These are phyloP conservation scores for Hepsetus odoe DNA, from an alignment of 2,113 vertebrate species.

Conservation along the genomic window DNA sequence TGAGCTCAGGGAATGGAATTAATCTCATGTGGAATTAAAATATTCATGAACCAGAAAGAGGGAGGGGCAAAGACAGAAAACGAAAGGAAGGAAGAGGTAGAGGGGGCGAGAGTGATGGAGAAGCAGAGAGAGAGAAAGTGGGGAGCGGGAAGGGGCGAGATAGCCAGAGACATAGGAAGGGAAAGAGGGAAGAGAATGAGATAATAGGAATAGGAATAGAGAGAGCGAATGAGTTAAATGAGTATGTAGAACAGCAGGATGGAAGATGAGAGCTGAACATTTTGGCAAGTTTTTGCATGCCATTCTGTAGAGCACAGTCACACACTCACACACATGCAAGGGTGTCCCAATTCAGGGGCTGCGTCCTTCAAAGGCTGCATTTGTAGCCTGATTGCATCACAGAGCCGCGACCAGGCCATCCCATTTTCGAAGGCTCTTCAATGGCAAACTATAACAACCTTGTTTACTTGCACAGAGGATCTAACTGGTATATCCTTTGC, in stretches of 20 bases:
- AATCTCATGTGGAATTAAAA: constrained; percentile 63
- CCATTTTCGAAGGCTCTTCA: no score
- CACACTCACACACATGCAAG: no score
- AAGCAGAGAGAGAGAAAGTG: constrained; percentile 8
- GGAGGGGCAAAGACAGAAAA: constrained; percentile 22
- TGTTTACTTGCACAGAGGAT: no score
- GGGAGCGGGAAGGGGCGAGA: not conserved
- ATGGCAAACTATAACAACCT: no score
- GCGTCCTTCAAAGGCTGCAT: no score
- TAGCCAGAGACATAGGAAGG: not conserved
- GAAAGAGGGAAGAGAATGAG: not conserved
- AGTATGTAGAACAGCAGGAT: constrained; percentile 9
- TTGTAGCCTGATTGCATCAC: no score
- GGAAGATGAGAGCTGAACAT: not conserved
- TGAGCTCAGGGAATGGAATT: constrained; percentile 50
- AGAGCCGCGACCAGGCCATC: no score
- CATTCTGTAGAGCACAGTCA: no score
- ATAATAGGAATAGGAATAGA: constrained; percentile 11
- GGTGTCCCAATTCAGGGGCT: no score
- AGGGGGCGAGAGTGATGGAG: constrained; percentile 22
- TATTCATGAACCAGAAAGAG: constrained; percentile 74
- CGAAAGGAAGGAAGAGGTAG: constrained; percentile 46
- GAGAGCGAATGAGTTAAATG: constrained; percentile 7
- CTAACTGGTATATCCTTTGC: no score
- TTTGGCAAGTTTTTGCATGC: no score